Conservation (phyloP, 2,113 vertebrate species). For the Bettongia penicillata region DNA sequence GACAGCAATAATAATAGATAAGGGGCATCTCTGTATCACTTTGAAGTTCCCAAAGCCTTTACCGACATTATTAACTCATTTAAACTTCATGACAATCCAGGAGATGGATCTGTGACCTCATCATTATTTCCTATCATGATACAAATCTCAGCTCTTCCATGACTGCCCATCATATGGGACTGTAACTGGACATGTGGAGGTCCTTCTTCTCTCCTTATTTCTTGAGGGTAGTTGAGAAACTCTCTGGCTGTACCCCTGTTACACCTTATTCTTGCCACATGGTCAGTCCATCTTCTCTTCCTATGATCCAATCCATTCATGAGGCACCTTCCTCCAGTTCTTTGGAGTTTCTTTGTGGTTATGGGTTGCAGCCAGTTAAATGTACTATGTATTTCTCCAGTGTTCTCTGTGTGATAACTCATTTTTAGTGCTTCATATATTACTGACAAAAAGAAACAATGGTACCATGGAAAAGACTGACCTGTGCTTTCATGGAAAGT, state of each 20-base stretch:
- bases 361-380: no score
- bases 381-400: no score
- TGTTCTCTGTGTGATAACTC: no score
- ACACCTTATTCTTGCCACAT: neutral
- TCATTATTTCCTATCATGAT: neutral
- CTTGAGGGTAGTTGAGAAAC: neutral
- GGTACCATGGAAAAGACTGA: no score
- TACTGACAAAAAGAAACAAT: no score
- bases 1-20: neutral
- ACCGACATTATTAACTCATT: neutral
- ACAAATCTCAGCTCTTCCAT: neutral
- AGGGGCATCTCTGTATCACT: neutral
- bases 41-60: neutral
- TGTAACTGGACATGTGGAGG: neutral
- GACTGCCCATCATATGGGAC: neutral
- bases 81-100: neutral
- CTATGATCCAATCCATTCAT: no score
- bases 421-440: no score
- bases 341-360: no score
- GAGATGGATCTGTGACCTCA: neutral
- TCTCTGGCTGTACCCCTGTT: no score
- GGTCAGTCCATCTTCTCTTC: no score
- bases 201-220: neutral
- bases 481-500: no score
- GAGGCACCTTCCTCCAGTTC: no score